phyloP scores from a whole-genome alignment of 1,140 invertebrate genomes.

The Coptotermes formosanus region DNA sequence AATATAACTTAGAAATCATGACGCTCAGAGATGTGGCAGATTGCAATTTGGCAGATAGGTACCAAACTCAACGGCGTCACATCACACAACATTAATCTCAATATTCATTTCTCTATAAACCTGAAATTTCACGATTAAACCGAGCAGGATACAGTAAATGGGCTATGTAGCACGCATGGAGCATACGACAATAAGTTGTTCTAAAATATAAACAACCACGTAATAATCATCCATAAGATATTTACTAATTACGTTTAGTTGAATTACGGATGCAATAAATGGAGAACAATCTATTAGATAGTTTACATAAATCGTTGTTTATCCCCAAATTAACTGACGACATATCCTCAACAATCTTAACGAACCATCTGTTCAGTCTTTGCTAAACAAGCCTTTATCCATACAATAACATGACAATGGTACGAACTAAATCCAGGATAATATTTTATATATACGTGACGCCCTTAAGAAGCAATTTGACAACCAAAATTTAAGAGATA shows the following conservation, averaged over 20 bases:
- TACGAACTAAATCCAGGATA: background rate
- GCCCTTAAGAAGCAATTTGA: background rate
- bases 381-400: constrained; percentile 10
- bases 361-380: background rate
- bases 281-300: background rate
- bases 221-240: background rate
- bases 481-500: constrained; percentile 3
- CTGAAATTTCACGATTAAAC: too few relatives aligned
- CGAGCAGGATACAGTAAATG: too few relatives aligned
- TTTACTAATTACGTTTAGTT: background rate
- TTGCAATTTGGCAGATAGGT: too few relatives aligned
- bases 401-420: background rate
- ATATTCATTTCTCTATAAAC: too few relatives aligned
- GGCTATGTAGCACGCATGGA: too few relatives aligned
- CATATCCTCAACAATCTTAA: background rate
- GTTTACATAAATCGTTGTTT: background rate
- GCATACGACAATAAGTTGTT: too few relatives aligned
- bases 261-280: background rate
- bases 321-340: background rate
- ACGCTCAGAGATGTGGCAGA: too few relatives aligned
- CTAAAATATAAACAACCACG: too few relatives aligned
- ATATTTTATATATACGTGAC: background rate
- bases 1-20: too few relatives aligned
- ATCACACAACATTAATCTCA: too few relatives aligned
- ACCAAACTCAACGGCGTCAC: too few relatives aligned